Conservation (phyloP, 2,888 invertebrate species). For the Empis livida region DNA sequence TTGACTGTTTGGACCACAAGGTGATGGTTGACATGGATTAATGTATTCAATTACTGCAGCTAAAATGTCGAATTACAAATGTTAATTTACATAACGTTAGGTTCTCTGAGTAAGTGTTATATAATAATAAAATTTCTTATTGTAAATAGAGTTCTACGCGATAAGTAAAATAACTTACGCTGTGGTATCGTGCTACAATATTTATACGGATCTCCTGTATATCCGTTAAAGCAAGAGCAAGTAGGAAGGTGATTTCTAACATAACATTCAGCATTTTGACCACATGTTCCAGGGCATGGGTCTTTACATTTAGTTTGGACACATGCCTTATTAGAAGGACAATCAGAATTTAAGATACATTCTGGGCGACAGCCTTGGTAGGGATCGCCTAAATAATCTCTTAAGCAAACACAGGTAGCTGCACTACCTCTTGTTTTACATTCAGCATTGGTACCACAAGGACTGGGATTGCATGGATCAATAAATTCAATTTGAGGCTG, state of each 20-base stretch:
- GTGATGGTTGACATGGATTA: conserved; percentile 46
- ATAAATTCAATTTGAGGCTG: conserved; percentile 25
- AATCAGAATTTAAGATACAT: conserved; percentile 59
- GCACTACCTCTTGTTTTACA: conserved; percentile 51
- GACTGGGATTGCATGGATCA: conserved; percentile 52
- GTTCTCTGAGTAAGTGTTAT: no score
- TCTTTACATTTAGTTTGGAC: conserved; percentile 58
- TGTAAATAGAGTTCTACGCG: no score
- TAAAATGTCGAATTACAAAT: conserved; percentile 13
- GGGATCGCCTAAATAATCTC: conserved; percentile 62
- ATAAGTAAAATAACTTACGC: conserved; percentile 36
- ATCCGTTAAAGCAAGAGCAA: conserved; percentile 54
- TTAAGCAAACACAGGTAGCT: conserved; percentile 55
- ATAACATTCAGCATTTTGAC: conserved; percentile 59
- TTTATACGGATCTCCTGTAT: conserved; percentile 62
- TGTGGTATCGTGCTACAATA: conserved; percentile 41
- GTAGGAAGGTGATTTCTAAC: conserved; percentile 57
- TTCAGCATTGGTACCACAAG: conserved; percentile 65
- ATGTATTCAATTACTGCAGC: conserved; percentile 24
- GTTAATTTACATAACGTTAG: not conserved
- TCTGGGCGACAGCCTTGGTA: conserved; percentile 64
- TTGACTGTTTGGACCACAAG: conserved; percentile 66
- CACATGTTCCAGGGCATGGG: conserved; percentile 67
- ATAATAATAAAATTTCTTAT: no score
- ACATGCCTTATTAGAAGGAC: conserved; percentile 55